Base-by-base conservation (phyloP, 1,140 invertebrate species). In the Heterodera schachtii region DNA sequence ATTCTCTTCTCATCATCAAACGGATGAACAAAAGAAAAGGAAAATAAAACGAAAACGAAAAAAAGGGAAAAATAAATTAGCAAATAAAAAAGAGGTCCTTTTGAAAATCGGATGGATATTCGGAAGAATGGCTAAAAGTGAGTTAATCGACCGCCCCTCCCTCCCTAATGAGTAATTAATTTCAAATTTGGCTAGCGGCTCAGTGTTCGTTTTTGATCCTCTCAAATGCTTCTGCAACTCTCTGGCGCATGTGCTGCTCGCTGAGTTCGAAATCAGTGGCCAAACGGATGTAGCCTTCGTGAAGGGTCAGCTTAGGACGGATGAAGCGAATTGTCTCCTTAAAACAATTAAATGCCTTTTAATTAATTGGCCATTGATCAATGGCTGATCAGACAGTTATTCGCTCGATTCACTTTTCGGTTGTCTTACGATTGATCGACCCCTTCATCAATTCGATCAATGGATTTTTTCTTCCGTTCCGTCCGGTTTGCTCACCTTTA, bases 291-390 rank as follows among this genome's bases (percentile, higher is more conserved):
- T 86, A 89, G 13, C 88, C 88, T 69, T 89, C 86, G 43, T 88
- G 88, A 47, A 88, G 83, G 3, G 85, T 85, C 5, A 89, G 66
- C 31, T 81, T 70, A 9, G 88, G 88, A 9, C 87, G 46, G 13
- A 89, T 78, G 60, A 89, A 90, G 19, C 79, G 87, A 46, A 89
- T 88, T 6, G 89, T 83, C 41, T 89, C 88, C 87, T 88, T 41
- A 81, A 77, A 52, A 52, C 49, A 52, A 52, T 52, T 52, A 52
- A 52, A 31, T 31, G 31, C 31, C 31, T 31, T 31, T 31, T 31
- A 31, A 31, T 31, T 31, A 31, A 31, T 31, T 31, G 31, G 0
- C 31, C 31, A 31, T 31, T 31, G 31, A 31, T 31, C 31, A 31
- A 31, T 31, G 31, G 31, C 31, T 31, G 31, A 31, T 31, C 31